phyloP scores from a whole-genome alignment of 2,797 vertebrate species.

The Coilia nasus region DNA sequence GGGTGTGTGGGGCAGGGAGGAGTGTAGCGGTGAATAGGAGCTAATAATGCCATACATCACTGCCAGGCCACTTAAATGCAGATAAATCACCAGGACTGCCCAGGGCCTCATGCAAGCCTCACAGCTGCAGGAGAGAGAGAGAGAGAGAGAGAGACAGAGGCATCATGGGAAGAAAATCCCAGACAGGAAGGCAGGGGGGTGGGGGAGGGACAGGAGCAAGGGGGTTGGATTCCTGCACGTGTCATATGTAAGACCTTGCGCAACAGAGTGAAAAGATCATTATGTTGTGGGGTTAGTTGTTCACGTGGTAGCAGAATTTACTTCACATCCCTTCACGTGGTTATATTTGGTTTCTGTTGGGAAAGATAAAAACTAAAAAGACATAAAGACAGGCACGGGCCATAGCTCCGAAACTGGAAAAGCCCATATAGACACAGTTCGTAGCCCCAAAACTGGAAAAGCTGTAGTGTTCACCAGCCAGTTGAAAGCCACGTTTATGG shows the following conservation, averaged over 20 bases:
- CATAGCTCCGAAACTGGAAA: no score
- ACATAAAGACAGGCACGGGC: no score
- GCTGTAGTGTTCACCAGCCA: no score
- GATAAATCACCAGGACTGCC: slow-evolving; percentile 43
- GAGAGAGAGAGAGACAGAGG: not conserved
- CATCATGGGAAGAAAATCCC: not conserved
- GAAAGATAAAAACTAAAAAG: no score
- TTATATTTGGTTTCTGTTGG: no score
- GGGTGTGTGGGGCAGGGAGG: not conserved
- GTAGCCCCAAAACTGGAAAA: no score
- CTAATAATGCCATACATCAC: slow-evolving; percentile 59
- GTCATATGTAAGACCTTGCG: not conserved
- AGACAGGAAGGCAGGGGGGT: not conserved
- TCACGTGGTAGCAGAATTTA: no score
- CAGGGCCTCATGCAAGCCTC: not conserved
- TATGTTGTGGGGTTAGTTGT: not conserved
- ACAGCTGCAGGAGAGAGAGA: not conserved
- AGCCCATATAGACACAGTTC: no score
- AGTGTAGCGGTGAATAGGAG: slow-evolving; percentile 39
- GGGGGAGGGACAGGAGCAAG: not conserved
- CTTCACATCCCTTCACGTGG: no score
- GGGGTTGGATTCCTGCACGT: not conserved
- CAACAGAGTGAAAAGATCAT: not conserved
- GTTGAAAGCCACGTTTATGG: no score
- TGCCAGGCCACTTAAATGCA: slow-evolving; percentile 32